Conservation (phyloP, 2,113 vertebrate genomes). For the Oreocharis arfaki region DNA sequence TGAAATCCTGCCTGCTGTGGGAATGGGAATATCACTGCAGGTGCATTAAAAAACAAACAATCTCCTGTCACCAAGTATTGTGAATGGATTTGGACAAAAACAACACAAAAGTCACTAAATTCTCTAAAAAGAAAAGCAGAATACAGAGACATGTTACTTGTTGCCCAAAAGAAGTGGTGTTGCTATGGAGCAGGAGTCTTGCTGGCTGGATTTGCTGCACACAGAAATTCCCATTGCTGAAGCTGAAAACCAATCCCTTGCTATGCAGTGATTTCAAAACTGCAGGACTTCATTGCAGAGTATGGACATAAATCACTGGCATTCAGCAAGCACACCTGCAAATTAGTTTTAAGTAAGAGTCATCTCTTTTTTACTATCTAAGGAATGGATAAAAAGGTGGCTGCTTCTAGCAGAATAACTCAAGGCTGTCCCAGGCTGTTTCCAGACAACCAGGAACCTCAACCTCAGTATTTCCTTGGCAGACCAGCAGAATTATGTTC, state of each 20-base stretch:
- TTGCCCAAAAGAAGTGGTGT: neutral
- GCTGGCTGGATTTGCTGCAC: neutral
- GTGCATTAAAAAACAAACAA: neutral
- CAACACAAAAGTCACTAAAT: neutral
- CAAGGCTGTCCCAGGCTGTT: neutral
- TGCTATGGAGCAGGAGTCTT: neutral
- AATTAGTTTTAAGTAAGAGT: neutral
- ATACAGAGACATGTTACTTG: fast-evolving
- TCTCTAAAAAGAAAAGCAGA: neutral
- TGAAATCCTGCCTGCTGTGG: neutral
- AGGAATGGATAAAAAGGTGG: neutral
- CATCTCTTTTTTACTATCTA: neutral
- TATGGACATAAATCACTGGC: neutral
- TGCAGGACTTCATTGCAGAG: neutral
- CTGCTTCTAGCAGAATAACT: neutral
- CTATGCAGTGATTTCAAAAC: neutral
- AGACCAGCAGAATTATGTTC: neutral
- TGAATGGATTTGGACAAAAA: neutral
- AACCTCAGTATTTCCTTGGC: neutral
- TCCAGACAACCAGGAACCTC: neutral
- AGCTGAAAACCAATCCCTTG: neutral
- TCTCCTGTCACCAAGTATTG: neutral
- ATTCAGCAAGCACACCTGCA: neutral
- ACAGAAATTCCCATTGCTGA: neutral
- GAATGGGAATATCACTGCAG: neutral